These are phyloP conservation scores for Grapholita molesta DNA, from an alignment of 1,140 invertebrate species.

Conservation along the genomic window DNA sequence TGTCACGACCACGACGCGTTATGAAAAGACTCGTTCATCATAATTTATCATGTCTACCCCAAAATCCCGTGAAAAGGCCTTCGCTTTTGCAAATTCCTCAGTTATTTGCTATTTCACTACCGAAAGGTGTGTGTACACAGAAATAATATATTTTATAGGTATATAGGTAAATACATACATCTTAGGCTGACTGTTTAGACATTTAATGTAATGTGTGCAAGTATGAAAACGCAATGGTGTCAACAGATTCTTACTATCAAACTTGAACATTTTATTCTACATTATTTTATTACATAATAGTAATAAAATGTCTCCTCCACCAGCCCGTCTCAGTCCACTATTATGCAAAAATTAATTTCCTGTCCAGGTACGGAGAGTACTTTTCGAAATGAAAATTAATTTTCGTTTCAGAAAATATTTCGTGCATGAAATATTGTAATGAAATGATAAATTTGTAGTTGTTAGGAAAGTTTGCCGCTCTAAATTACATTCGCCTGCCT, in stretches of 20 bases:
- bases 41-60: constrained; percentile 14
- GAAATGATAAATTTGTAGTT: constrained; percentile 12
- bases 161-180: not conserved
- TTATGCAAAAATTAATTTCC: constrained; percentile 11
- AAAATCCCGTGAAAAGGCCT: constrained; percentile 4
- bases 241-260: not conserved
- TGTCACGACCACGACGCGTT: constrained; percentile 13
- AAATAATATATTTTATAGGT: not conserved
- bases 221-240: not conserved
- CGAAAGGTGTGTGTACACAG: too few relatives aligned
- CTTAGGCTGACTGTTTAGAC: not conserved
- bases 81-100: constrained; percentile 1
- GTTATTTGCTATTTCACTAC: not conserved
- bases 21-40: constrained; percentile 17
- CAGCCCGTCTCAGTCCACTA: not conserved
- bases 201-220: not conserved
- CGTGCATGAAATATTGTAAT: constrained; percentile 2
- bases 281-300: not conserved
- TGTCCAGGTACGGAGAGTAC: not conserved
- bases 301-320: not conserved
- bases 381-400: constrained; percentile 3
- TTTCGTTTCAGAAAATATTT: not conserved
- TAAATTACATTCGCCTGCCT: not conserved
- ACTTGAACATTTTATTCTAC: too few relatives aligned
- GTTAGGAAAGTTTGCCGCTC: constrained; percentile 1